A percentile compares a stretch with the other conserved stretches of the same genome.
Conservation (phyloP, 2,888 invertebrate species). For the Netelia melanura region DNA sequence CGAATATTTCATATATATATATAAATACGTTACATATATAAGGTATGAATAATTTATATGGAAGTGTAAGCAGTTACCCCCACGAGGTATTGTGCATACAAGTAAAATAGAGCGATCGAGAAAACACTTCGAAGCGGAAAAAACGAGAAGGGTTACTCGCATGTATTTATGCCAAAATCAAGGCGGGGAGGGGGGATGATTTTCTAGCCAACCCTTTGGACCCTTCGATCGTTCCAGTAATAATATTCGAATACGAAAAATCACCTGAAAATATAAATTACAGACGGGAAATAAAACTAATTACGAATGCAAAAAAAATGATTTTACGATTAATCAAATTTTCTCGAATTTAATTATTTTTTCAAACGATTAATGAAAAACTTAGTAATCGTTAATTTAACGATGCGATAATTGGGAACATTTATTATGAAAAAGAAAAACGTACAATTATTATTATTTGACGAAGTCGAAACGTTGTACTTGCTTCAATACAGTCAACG, state of each 20-base stretch:
- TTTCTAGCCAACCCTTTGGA: not conserved
- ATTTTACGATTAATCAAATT: not conserved
- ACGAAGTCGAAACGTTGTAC: not conserved
- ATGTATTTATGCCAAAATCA: not conserved
- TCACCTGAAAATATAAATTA: not conserved
- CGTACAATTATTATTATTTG: not conserved
- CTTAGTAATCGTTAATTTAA: not conserved
- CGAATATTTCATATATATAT: not conserved
- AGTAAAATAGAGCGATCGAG: slow-evolving; percentile 35
- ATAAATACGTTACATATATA: not conserved
- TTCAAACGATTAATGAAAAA: not conserved
- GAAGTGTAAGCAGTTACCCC: slow-evolving; percentile 8
- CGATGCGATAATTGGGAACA: too few relatives aligned
- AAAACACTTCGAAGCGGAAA: slow-evolving; percentile 13
- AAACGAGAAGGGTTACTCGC: slow-evolving; percentile 23
- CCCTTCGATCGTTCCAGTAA: not conserved
- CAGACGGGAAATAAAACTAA: too few relatives aligned
- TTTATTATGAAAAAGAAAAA: too few relatives aligned
- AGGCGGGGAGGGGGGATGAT: not conserved
- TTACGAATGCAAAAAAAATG: too few relatives aligned
- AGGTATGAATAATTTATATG: slow-evolving; percentile 33
- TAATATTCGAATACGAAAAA: slow-evolving; percentile 1
- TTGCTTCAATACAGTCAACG: not conserved
- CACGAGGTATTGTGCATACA: slow-evolving; percentile 21
- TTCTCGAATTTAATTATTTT: too few relatives aligned